Evolutionary conservation across 2,888 invertebrate genomes (phyloP).

Genomic region (Hirtodrosophila duncani): DNA sequence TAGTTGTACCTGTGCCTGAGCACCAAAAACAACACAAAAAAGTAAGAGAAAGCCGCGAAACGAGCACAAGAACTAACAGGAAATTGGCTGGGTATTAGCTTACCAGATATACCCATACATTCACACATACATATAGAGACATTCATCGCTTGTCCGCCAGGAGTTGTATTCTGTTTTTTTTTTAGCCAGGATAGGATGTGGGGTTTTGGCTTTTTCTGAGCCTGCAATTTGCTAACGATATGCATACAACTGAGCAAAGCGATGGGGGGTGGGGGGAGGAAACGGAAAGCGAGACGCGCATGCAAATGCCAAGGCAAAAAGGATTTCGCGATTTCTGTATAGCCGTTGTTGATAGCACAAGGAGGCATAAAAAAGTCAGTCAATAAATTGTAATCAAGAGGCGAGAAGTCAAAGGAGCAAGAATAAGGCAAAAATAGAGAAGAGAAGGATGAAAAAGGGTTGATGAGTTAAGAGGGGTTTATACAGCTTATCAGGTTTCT

Average conservation of each 20-base stretch:
- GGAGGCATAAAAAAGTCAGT: conserved; percentile 37
- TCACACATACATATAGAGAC: conserved; percentile 20
- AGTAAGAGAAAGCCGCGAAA: conserved; percentile 23
- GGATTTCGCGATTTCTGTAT: conserved; percentile 47
- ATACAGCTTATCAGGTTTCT: too few relatives aligned
- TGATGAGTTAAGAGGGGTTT: too few relatives aligned
- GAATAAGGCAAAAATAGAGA: too few relatives aligned
- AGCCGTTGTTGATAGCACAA: conserved; percentile 4
- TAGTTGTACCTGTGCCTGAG: conserved; percentile 25
- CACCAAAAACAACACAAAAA: neutral
- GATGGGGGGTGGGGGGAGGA: conserved; percentile 4
- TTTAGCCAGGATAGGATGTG: conserved; percentile 8
- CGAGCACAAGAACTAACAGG: conserved; percentile 42
- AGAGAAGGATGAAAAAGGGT: too few relatives aligned
- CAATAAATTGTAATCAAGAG: conserved; percentile 62
- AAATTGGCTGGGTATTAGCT: conserved; percentile 68
- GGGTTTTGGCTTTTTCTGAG: conserved; percentile 42
- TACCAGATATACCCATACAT: conserved; percentile 30
- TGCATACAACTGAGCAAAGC: conserved; percentile 50
- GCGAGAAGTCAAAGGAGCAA: neutral
- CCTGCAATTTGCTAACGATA: conserved; percentile 73
- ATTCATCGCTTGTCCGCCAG: conserved; percentile 1
- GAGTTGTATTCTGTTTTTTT: conserved; percentile 6
- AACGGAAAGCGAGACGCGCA: conserved; percentile 12
- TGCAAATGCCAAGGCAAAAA: conserved; percentile 40